A percentile compares a stretch with the other conserved stretches of the same genome.
These are phyloP conservation scores for Halichondria panicea DNA, from an alignment of 37 sponge, comb jelly and placozoan genomes.

Conservation along the genomic window DNA sequence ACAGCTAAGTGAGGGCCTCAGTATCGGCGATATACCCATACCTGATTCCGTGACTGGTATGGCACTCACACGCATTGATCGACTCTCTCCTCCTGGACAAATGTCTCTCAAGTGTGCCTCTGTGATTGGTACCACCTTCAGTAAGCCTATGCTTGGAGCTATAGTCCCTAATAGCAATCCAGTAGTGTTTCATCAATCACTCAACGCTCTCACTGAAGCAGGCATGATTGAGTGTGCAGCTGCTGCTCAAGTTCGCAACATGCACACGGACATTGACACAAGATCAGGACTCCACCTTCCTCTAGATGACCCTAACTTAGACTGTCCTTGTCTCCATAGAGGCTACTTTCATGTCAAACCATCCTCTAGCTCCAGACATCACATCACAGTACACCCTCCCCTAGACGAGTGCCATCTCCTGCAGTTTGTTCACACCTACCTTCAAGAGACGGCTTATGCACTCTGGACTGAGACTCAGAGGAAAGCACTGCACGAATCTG, in stretches of 20 bases:
- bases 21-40: slow-evolving; percentile 56
- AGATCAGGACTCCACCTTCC: neutral
- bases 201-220: slow-evolving; percentile 43
- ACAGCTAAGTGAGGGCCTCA: slow-evolving; percentile 6
- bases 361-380: neutral
- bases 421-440: slow-evolving; percentile 82
- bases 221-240: slow-evolving; percentile 77
- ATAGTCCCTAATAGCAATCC: slow-evolving; percentile 60
- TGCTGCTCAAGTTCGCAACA: slow-evolving; percentile 41
- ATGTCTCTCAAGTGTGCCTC: slow-evolving; percentile 92
- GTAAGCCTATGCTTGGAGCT: slow-evolving; percentile 52
- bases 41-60: slow-evolving; percentile 85
- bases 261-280: neutral
- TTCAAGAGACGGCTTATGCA: slow-evolving; percentile 82
- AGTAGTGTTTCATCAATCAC: slow-evolving; percentile 17
- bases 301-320: slow-evolving; percentile 14
- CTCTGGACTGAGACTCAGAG: slow-evolving; percentile 81
- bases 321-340: slow-evolving; percentile 47
- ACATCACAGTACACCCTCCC: slow-evolving; percentile 26
- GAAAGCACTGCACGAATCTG: slow-evolving; percentile 70
- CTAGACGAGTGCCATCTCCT: slow-evolving; percentile 57
- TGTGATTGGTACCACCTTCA: slow-evolving; percentile 72
- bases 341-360: neutral
- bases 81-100: slow-evolving; percentile 74
- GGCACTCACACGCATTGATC: slow-evolving; percentile 80